Conservation (phyloP, 2,113 vertebrate species). For the Periophthalmus modestus region DNA sequence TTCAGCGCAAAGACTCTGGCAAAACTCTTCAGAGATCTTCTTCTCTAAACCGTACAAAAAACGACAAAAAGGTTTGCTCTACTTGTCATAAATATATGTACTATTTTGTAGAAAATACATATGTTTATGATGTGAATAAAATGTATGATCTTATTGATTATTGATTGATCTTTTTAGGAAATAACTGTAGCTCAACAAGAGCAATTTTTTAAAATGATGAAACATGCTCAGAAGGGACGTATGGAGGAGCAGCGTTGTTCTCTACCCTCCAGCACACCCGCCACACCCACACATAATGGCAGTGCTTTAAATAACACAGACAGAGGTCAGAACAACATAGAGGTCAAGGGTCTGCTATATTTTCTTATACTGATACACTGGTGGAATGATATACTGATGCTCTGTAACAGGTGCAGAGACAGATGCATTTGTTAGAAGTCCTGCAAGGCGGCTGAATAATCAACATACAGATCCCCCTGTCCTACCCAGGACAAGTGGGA, state of each 20-base stretch:
- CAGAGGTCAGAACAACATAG: constrained; percentile 50
- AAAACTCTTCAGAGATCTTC: constrained; percentile 32
- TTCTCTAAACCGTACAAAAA: constrained; percentile 34
- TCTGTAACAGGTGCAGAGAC: constrained; percentile 68
- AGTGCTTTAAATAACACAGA: constrained; percentile 30
- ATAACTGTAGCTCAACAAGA: constrained; percentile 71
- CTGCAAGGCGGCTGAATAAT: constrained; percentile 40
- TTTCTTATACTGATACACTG: constrained; percentile 5
- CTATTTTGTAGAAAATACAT: not conserved
- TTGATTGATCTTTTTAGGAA: constrained; percentile 28
- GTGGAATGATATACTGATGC: constrained; percentile 16
- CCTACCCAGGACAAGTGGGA: constrained; percentile 42
- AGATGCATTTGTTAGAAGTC: constrained; percentile 76
- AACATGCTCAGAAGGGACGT: constrained; percentile 77
- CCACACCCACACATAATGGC: constrained; percentile 50
- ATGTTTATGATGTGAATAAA: not conserved
- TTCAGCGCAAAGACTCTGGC: constrained; percentile 32
- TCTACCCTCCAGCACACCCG: constrained; percentile 61
- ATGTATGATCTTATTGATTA: not conserved
- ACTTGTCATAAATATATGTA: not conserved
- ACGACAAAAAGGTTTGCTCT: constrained; percentile 26
- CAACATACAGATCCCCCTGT: constrained; percentile 45
- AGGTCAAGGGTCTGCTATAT: constrained; percentile 8
- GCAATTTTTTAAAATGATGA: constrained; percentile 81
- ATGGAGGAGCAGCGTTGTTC: constrained; percentile 86